Evolutionary conservation across 2,113 vertebrate species (phyloP), one percentile per base, ranked within the genome.

Genomic region (Psilopsiagon aurifrons): DNA sequence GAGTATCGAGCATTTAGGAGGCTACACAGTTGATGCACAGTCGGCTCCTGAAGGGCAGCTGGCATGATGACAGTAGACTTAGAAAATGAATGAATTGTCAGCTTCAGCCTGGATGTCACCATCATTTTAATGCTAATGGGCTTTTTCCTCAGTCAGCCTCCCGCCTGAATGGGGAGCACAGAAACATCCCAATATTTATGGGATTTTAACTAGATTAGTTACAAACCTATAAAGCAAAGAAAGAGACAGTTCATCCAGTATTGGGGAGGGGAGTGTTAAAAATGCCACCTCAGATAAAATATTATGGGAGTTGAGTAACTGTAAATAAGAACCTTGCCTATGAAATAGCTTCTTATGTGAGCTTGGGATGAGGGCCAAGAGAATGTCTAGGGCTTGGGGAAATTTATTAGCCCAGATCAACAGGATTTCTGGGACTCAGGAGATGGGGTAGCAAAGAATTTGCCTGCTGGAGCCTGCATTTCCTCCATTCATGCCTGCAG

Each of bases 221-320:
- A 90, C 89, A 94, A 97, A 97, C 89, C 74, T 92, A 81, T 97
- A 97, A 97, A 97, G 96, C 87, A 83, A 97, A 97, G 91, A 97
- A 97, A 95, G 97, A 97, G 95, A 95, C 96, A 90, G 94, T 97
- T 97, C 96, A 96, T 96, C 92, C 93, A 96, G 82, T 80, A 93
- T n/a, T 83, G 95, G 89, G 92, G 88, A 92, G 66, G 91, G 94
- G 96, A 92, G 95, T 97, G 96, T 96, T 97, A 96, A 97, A 97
- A 97, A 95, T 97, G 96, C 94, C 97, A 97, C 96, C 97, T 97
- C 89, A 96, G 95, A 97, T 97, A 97, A 97, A 97, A 97, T 97
- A 97, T 97, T 97, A 96, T 86, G 91, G 70, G 91, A 96, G 92
- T 81, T 95, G 94, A 97, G 91, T 95, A 97, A 97, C 95, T 96